phyloP scores from a whole-genome alignment of 2,797 vertebrate species.

The Trachops cirrhosus region DNA sequence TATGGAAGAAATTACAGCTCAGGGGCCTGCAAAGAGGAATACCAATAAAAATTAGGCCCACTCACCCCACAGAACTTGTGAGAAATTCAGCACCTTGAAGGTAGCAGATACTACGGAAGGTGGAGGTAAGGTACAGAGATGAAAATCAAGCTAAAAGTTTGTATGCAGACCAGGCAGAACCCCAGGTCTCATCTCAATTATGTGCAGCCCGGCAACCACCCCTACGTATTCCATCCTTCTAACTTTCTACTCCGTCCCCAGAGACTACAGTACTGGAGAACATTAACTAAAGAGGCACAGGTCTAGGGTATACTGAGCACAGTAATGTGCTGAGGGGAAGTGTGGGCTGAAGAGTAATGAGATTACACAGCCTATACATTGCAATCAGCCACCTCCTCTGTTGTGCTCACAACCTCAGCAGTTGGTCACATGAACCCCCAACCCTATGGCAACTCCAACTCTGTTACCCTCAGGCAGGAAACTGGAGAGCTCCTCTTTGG shows the following conservation, averaged over 20 bases:
- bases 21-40: not conserved
- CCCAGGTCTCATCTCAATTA: not conserved
- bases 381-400: not conserved
- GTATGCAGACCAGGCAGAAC: not conserved
- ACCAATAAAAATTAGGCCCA: conserved; percentile 27
- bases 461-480: not conserved
- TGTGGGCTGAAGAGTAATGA: not conserved
- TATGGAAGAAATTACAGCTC: not conserved
- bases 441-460: not conserved
- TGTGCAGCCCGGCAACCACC: not conserved
- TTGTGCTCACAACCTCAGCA: not conserved
- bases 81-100: conserved; percentile 14
- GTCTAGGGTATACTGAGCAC: not conserved
- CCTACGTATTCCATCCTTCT: not conserved
- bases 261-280: not conserved
- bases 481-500: not conserved
- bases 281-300: not conserved
- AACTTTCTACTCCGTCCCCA: not conserved
- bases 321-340: not conserved
- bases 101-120: not conserved
- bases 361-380: not conserved
- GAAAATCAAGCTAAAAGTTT: conserved; percentile 15
- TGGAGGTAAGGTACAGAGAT: not conserved
- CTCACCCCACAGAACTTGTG: not conserved
- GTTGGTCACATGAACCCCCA: not conserved